These are phyloP conservation scores for Argopecten irradians DNA, from an alignment of 1,140 invertebrate species.

Conservation along the genomic window DNA sequence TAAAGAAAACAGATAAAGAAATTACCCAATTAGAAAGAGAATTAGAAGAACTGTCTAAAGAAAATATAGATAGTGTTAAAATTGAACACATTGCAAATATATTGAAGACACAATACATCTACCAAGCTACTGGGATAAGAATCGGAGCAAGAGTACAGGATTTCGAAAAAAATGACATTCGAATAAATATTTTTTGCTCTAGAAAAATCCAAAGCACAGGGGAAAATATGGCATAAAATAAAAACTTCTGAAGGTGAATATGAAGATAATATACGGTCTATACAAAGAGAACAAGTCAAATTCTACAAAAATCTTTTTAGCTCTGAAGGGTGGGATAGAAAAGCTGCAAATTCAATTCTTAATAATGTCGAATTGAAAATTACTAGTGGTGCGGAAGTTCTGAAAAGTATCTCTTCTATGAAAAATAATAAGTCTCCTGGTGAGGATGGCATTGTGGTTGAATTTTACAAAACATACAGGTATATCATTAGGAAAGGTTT, in stretches of 20 bases:
- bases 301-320: background rate
- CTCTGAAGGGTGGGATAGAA: background rate
- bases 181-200: background rate
- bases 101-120: background rate
- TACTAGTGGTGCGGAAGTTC: background rate
- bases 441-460: background rate
- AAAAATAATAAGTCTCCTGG: background rate
- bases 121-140: background rate
- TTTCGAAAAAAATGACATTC: background rate
- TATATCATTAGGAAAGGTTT: too few relatives aligned
- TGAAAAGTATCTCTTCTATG: background rate
- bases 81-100: background rate
- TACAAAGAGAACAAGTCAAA: background rate
- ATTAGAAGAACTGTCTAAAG: background rate
- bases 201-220: background rate
- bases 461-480: too few relatives aligned
- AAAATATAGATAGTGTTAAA: background rate
- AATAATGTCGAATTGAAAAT: background rate
- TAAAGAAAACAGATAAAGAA: background rate
- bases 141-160: background rate
- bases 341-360: background rate
- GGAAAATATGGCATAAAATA: background rate
- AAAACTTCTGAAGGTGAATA: background rate
- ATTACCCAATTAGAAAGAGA: background rate
- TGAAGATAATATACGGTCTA: background rate